Percentiles rank a stretch among this genome's conserved stretches.
Evolutionary conservation across 2,888 invertebrate species (phyloP).

Genomic region (Miltochrista miniata): DNA sequence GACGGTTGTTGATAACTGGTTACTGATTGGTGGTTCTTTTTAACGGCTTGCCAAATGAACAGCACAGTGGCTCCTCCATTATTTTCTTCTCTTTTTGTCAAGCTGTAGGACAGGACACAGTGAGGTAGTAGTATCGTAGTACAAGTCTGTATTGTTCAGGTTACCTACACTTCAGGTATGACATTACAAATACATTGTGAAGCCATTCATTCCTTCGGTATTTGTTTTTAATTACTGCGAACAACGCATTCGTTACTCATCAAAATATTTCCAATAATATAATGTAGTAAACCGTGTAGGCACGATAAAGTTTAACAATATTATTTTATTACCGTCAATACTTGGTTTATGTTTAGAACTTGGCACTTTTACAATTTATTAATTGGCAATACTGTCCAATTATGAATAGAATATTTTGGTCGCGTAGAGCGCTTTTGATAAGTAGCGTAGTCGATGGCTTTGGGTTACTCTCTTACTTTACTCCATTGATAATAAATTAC

Average conservation of each 20-base stretch:
- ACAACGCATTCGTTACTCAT: slow-evolving; percentile 14
- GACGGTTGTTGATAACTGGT: too few species aligned
- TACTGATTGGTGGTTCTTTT: too few species aligned
- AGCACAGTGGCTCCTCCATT: too few species aligned
- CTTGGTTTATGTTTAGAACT: slow-evolving; percentile 15
- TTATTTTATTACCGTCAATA: too few species aligned
- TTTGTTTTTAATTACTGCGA: slow-evolving; percentile 16
- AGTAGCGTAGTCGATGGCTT: neutral
- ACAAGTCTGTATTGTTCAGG: too few species aligned
- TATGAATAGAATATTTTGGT: slow-evolving; percentile 12
- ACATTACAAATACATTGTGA: neutral
- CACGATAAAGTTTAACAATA: neutral
- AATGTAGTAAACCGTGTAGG: neutral
- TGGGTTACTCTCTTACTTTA: neutral
- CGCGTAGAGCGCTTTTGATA: neutral
- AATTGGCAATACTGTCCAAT: slow-evolving; percentile 13
- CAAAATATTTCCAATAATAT: slow-evolving; percentile 24
- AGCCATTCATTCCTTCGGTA: slow-evolving; percentile 5
- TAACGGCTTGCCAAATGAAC: too few species aligned
- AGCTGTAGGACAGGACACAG: too few species aligned
- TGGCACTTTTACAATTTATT: slow-evolving; percentile 19
- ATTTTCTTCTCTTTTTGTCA: too few species aligned
- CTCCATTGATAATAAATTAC: neutral
- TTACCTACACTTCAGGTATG: too few species aligned
- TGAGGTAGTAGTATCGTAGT: too few species aligned